Percentiles rank a stretch among this genome's conserved stretches.
phyloP scores from a whole-genome alignment of 92 coral and sea anemone genomes.

The Parazoanthus swiftii region DNA sequence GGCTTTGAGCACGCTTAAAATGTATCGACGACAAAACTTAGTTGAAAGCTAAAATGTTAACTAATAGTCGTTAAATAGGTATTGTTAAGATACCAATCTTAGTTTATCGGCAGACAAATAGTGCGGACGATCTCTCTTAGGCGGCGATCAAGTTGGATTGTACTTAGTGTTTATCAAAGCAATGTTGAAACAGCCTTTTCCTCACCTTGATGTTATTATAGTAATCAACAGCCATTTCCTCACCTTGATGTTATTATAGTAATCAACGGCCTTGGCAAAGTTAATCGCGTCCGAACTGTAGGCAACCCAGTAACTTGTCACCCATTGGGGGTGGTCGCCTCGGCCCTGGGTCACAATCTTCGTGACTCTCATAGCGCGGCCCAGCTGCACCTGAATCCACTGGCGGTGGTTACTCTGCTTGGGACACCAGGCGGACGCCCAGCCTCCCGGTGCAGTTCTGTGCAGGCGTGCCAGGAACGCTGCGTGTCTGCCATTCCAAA shows the following conservation, averaged over 20 bases:
- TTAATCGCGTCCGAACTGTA: constrained; percentile 33
- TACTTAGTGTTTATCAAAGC: too few species aligned
- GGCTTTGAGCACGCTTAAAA: too few species aligned
- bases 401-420: constrained; percentile 26
- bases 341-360: constrained; percentile 39
- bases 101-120: too few species aligned
- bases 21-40: too few species aligned
- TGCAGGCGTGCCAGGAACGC: constrained; percentile 30
- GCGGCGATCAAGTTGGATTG: too few species aligned
- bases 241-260: constrained; percentile 34
- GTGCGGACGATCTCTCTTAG: too few species aligned
- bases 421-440: constrained; percentile 34
- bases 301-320: constrained; percentile 32
- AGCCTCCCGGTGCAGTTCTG: constrained; percentile 30
- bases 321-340: constrained; percentile 26
- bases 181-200: constrained; percentile 5
- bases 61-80: too few species aligned
- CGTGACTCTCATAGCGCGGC: constrained; percentile 29
- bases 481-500: background rate
- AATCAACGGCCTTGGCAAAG: constrained; percentile 42
- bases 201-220: constrained; percentile 36
- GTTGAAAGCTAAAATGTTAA: too few species aligned
- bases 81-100: too few species aligned
- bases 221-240: constrained; percentile 39
- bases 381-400: constrained; percentile 35